Percentiles rank a stretch among this genome's conserved stretches.
These are phyloP conservation scores for Chelmon rostratus DNA, from an alignment of 2,797 vertebrate species.

Conservation along the genomic window DNA sequence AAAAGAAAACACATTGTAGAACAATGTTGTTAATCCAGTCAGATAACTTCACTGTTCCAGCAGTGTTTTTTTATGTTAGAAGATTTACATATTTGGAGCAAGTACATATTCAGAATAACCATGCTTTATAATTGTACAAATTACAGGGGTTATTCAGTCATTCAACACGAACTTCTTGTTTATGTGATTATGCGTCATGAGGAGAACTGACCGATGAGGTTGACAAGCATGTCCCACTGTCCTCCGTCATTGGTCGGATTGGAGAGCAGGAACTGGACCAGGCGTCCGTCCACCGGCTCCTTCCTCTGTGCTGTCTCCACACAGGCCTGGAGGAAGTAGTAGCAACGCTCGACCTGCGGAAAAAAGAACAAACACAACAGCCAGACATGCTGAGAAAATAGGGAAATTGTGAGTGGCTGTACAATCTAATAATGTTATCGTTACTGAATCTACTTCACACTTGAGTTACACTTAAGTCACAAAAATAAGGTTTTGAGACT, in stretches of 20 bases:
- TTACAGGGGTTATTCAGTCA: not conserved
- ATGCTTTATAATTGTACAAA: not conserved
- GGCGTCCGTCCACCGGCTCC: slow-evolving; percentile 93
- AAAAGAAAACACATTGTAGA: slow-evolving; percentile 14
- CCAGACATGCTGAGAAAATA: not conserved
- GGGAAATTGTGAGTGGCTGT: not conserved
- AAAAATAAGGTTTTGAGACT: not conserved
- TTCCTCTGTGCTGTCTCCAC: slow-evolving; percentile 94
- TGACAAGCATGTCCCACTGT: slow-evolving; percentile 99
- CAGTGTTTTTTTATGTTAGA: not conserved
- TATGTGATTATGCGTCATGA: not conserved
- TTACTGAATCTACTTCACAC: not conserved
- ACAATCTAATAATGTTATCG: not conserved
- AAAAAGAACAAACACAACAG: not conserved
- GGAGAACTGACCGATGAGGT: slow-evolving; percentile 92
- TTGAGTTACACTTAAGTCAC: not conserved
- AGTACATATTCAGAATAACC: not conserved
- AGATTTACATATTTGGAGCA: not conserved
- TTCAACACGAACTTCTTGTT: not conserved
- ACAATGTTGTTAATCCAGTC: not conserved
- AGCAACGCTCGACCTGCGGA: slow-evolving; percentile 93
- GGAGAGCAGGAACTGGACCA: slow-evolving; percentile 93
- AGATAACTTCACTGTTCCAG: not conserved
- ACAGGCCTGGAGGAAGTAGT: slow-evolving; percentile 94
- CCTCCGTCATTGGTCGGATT: slow-evolving; percentile 97